phyloP scores from a whole-genome alignment of 2,797 vertebrate genomes.

The Falco novaeseelandiae region DNA sequence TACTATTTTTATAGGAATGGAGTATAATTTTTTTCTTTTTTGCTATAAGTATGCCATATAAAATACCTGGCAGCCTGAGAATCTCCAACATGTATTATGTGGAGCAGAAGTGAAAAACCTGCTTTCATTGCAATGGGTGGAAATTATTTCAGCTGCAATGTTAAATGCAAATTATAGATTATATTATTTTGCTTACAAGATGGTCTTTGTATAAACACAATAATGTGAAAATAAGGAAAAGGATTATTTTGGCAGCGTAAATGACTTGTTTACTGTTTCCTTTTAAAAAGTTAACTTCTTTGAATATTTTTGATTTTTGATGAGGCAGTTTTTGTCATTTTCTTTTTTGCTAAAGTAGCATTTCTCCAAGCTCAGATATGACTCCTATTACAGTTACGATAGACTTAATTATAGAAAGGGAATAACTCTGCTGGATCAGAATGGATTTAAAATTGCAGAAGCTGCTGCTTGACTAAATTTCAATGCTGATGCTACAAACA shows the following conservation, averaged over 20 bases:
- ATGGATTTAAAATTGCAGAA: conserved; percentile 6
- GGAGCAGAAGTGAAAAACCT: background rate
- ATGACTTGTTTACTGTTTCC: background rate
- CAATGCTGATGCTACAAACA: background rate
- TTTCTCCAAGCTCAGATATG: background rate
- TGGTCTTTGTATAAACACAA: background rate
- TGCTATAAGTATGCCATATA: background rate
- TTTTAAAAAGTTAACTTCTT: background rate
- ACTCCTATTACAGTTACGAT: background rate
- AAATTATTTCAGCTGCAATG: background rate
- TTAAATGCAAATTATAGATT: background rate
- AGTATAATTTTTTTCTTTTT: background rate
- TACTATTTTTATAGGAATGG: background rate
- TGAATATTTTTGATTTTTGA: background rate
- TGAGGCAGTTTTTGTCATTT: background rate
- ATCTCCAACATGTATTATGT: background rate
- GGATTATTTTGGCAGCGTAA: background rate
- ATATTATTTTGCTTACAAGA: background rate
- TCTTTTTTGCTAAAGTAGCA: background rate
- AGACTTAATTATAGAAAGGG: background rate
- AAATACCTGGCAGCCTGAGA: background rate
- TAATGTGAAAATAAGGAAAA: background rate
- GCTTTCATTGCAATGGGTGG: background rate
- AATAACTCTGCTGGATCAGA: conserved; percentile 20
- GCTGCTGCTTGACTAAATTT: conserved; percentile 28